A percentile compares a stretch with the other conserved stretches of the same genome.
Evolutionary conservation across 2,113 vertebrate genomes (phyloP).

Genomic region (Cephalopholis sonnerati): DNA sequence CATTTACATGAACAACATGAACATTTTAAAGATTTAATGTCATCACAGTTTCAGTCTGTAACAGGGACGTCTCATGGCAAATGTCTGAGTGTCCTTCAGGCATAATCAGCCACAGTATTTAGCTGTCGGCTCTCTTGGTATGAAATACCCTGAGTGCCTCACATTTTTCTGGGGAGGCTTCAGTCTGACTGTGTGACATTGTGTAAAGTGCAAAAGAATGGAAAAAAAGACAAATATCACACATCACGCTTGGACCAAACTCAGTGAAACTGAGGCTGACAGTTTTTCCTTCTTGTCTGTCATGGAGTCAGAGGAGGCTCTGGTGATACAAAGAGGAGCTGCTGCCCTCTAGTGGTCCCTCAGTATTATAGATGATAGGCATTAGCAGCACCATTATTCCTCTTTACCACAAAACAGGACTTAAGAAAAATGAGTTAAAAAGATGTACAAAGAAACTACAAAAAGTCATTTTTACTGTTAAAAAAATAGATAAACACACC

Average conservation of each 20-base stretch:
- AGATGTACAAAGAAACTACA: too few relatives aligned
- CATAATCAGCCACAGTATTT: slow-evolving; percentile 3
- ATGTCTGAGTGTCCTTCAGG: neutral
- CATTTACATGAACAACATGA: neutral
- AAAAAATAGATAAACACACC: too few relatives aligned
- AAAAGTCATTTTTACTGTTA: too few relatives aligned
- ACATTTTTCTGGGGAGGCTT: slow-evolving; percentile 31
- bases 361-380: neutral
- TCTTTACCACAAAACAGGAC: too few relatives aligned
- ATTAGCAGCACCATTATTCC: too few relatives aligned
- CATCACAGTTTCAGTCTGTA: too few relatives aligned
- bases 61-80: too few relatives aligned
- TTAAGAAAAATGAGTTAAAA: too few relatives aligned
- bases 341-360: slow-evolving; percentile 61
- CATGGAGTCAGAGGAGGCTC: neutral
- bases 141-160: slow-evolving; percentile 35
- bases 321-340: slow-evolving; percentile 1
- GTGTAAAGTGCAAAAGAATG: slow-evolving; percentile 15
- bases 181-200: slow-evolving; percentile 18
- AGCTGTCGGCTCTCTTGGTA: slow-evolving; percentile 1
- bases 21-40: too few relatives aligned
- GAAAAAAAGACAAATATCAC: neutral
- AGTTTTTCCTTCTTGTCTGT: neutral
- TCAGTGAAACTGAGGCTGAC: neutral
- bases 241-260: neutral